A percentile compares a stretch with the other conserved stretches of the same genome.
These are phyloP conservation scores for Barbus barbus DNA, from an alignment of 2,113 vertebrate species.

Conservation along the genomic window DNA sequence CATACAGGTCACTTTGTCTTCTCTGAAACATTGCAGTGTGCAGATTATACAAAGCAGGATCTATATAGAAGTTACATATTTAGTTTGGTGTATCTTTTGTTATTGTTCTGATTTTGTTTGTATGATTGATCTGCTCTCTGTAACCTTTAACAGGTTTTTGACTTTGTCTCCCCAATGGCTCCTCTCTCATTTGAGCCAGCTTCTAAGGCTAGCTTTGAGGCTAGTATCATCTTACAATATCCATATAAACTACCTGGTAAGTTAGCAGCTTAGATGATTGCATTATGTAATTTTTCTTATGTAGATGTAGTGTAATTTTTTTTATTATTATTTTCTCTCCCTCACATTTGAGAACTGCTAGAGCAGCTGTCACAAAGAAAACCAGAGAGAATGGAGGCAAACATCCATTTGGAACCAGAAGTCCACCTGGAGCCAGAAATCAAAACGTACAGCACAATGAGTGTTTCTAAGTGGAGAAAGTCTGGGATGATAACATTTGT, in stretches of 20 bases:
- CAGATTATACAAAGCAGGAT: background rate
- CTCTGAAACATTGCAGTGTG: background rate
- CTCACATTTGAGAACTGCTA: background rate
- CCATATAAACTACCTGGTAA: conserved; percentile 75
- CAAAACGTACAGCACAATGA: background rate
- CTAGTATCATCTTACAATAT: conserved; percentile 64
- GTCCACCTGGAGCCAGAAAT: background rate
- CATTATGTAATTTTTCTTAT: background rate
- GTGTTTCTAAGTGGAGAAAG: background rate
- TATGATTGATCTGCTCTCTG: background rate
- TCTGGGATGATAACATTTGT: background rate
- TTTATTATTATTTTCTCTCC: background rate
- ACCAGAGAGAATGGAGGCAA: background rate
- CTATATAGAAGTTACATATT: background rate
- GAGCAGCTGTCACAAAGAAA: conserved; percentile 46
- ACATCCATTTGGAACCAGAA: background rate
- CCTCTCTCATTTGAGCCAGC: conserved; percentile 72
- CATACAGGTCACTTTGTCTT: background rate
- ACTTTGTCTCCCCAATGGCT: conserved; percentile 73
- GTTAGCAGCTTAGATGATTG: conserved; percentile 35
- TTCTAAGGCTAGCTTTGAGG: conserved; percentile 68
- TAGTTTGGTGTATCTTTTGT: background rate
- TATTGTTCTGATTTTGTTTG: background rate
- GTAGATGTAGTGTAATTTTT: background rate
- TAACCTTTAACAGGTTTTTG: conserved; percentile 68